phyloP scores from a whole-genome alignment of 2,113 vertebrate species.

The Neogobius melanostomus region DNA sequence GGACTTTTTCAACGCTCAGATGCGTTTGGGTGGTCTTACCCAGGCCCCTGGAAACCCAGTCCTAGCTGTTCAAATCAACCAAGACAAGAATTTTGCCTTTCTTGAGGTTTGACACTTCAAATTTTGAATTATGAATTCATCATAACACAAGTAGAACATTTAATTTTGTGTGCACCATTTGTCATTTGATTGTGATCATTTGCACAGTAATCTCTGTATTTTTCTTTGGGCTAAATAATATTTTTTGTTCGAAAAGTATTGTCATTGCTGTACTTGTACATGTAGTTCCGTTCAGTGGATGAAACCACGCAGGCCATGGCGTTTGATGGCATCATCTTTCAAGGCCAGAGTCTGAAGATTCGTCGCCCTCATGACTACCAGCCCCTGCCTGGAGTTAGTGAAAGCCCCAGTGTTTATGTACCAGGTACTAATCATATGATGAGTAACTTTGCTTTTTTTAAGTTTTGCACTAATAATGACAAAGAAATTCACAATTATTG shows the following conservation, averaged over 20 bases:
- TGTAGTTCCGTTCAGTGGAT: slow-evolving; percentile 90
- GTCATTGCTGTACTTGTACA: slow-evolving; percentile 13
- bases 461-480: slow-evolving; percentile 62
- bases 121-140: no score
- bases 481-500: slow-evolving; percentile 27
- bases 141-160: no score
- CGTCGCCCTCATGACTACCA: slow-evolving; percentile 92
- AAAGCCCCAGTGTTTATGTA: slow-evolving; percentile 92
- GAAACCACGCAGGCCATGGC: slow-evolving; percentile 94
- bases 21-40: slow-evolving; percentile 89
- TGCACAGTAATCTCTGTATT: neutral
- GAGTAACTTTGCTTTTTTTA: slow-evolving; percentile 65
- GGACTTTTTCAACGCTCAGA: slow-evolving; percentile 95
- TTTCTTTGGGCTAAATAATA: neutral
- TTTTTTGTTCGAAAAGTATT: neutral
- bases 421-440: slow-evolving; percentile 80
- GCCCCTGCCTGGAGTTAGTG: slow-evolving; percentile 91
- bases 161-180: neutral
- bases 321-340: slow-evolving; percentile 93
- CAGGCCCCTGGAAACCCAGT: slow-evolving; percentile 94
- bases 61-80: slow-evolving; percentile 92
- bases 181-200: neutral
- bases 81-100: slow-evolving; percentile 95
- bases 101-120: slow-evolving; percentile 78
- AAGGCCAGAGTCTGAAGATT: slow-evolving; percentile 92